These are phyloP conservation scores for Cylas formicarius DNA, from an alignment of 1,140 invertebrate species.

Conservation along the genomic window DNA sequence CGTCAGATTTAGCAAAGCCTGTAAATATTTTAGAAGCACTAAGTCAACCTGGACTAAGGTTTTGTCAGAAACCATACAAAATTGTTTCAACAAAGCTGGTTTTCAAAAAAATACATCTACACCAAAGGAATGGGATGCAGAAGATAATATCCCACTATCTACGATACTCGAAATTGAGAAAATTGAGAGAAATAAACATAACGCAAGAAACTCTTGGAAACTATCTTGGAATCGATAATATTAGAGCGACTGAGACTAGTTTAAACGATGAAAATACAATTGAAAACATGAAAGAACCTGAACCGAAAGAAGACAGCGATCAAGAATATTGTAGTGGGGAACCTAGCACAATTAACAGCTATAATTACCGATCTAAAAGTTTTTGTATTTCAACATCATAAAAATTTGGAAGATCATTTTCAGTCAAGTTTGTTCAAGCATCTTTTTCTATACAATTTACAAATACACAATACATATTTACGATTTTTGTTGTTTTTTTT, in stretches of 20 bases:
- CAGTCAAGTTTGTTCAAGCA: too few relatives aligned
- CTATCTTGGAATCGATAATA: conserved; percentile 2
- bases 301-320: not conserved
- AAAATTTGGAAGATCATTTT: too few relatives aligned
- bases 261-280: conserved; percentile 5
- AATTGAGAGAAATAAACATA: conserved; percentile 5
- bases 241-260: conserved; percentile 11
- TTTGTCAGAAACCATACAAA: conserved; percentile 9
- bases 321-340: too few relatives aligned
- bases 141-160: conserved; percentile 16
- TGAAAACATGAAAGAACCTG: not conserved
- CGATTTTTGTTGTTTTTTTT: too few relatives aligned
- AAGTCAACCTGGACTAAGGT: conserved; percentile 13
- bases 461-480: too few relatives aligned
- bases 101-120: conserved; percentile 14
- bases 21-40: conserved; percentile 13
- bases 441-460: too few relatives aligned
- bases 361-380: too few relatives aligned
- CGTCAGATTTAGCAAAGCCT: conserved; percentile 12
- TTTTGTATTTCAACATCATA: too few relatives aligned
- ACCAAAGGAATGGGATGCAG: conserved; percentile 10
- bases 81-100: conserved; percentile 13
- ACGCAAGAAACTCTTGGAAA: conserved; percentile 1
- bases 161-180: conserved; percentile 1
- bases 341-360: too few relatives aligned